Base-by-base conservation (phyloP, 2,113 vertebrate species). In the Megaceryle torquata region DNA sequence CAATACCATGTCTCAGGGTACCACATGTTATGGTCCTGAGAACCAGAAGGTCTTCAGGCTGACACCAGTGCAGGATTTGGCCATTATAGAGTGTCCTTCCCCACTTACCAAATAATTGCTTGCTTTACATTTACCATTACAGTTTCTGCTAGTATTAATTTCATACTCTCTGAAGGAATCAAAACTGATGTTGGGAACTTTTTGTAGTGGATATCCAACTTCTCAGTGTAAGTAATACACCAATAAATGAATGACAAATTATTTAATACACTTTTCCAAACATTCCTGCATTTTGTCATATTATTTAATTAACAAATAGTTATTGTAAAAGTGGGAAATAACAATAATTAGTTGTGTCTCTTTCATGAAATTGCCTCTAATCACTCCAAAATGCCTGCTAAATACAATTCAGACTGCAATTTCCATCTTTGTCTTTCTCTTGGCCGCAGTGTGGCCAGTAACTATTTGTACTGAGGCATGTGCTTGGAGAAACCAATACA, bases 271-370 rank as follows among this genome's bases (percentile, higher is more conserved):
- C 22, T 90, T 90, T 91, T 39, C 60, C 57, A 79, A 92, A 79
- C 39, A 39, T 43, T 89, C 56, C 69, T 79, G 65, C 53, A 65
- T 25, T 92, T 81, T 84, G 15, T 37, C 33, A 68, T 10, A 5
- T 84, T 79, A 64, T 84, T 92, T 78, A 81, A 89, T 78, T 74
- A 84, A 89, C 48, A 86, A 96, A 71, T 71, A 51, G 21, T 20
- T 74, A 31, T 29, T 67, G 46, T 46, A 68, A 56, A 91, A 60
- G 8, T 43, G 41, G 31, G 37, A 84, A 96, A 93, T 57, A 76
- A 39, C 2, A 6, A 89, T 48, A 51, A 91, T 68, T 71, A 71
- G 10, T 60, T 78, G 59, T 43, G 89, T 29, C 8, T 68, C 2
- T 84, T 90, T 39, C 46, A 33, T 29, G 15, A 88, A 74, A 88